Evolutionary conservation across 2,113 vertebrate species (phyloP), one percentile per base, ranked within the genome.

Genomic region (Casuarius casuarius): DNA sequence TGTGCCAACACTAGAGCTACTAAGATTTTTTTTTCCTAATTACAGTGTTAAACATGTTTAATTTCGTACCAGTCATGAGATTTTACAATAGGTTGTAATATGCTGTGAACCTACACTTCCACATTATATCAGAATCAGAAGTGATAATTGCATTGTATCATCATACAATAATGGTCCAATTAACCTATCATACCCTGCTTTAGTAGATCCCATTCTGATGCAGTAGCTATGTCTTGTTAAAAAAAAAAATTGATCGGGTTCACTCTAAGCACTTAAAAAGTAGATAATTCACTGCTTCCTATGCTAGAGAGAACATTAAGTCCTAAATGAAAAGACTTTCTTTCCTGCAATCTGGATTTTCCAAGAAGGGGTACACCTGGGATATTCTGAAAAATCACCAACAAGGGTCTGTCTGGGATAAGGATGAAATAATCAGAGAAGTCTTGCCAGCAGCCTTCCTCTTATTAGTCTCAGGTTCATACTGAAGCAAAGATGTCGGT

Each of bases 121-220:
- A 86, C 46, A 51, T 94, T 93, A 40, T 80, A 94, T 84, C 72
- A 74, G 66, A 93, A 91, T 73, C 71, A 90, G 92, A 96, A 90
- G 72, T 44, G 56, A 81, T 94, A 96, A 96, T 93, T 95, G 61
- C 63, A 86, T 89, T 93, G 61, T 89, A 84, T 67, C 46, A 84
- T 77, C 28, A n/a, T 78, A 81, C 61, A 90, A 26, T 92, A 96
- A 86, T 44, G 12, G 65, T 86, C 65, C 85, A 94, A 95, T 96
- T 96, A 93, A 96, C 76, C 87, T 94, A 87, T 87, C 84, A 77
- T 74, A 83, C 66, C 22, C 38, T 80, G 21, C n/a, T 89, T n/a
- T 63, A 67, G 63, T 74, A 86, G 56, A 84, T 78, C 42, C 67
- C 72, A 78, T 84, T 95, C 84, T 93, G 85, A 71, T 59, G 54